Conservation (phyloP, 2,797 vertebrate genomes). For the Rhabdomys pumilio region DNA sequence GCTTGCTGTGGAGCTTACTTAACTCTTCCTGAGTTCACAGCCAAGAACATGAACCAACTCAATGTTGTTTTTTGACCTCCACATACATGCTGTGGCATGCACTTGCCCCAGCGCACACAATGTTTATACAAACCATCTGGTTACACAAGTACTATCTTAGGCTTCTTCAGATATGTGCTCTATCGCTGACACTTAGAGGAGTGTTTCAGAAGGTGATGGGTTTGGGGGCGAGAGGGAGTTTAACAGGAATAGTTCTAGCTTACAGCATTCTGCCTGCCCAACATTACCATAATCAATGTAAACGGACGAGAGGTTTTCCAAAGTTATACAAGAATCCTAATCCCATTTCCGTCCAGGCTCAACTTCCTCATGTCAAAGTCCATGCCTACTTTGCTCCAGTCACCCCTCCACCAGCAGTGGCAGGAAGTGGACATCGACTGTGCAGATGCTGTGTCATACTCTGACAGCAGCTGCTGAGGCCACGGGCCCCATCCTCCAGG, state of each 20-base stretch:
- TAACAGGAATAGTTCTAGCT: not conserved
- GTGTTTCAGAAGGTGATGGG: not conserved
- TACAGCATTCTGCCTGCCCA: not conserved
- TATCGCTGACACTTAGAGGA: not conserved
- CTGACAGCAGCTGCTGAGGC: constrained; percentile 88
- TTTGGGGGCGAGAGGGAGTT: rapidly evolving
- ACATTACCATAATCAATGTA: not conserved
- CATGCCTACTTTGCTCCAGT: constrained; percentile 97
- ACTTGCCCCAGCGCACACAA: not conserved
- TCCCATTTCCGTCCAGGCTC: constrained; percentile 89
- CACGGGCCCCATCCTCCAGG: not conserved
- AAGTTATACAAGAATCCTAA: not conserved
- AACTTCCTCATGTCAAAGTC: constrained; percentile 96
- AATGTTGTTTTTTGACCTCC: not conserved
- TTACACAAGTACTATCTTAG: not conserved
- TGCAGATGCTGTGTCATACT: constrained; percentile 96
- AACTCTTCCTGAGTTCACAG: not conserved
- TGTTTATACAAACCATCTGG: not conserved
- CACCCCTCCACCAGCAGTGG: constrained; percentile 94
- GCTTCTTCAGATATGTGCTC: not conserved
- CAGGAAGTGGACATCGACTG: constrained; percentile 94
- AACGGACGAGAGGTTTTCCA: not conserved
- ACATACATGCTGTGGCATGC: not conserved
- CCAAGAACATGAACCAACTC: not conserved
- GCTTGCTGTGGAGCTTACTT: not conserved